A percentile compares a stretch with the other conserved stretches of the same genome.
These are phyloP conservation scores for Egretta garzetta DNA, from an alignment of 2,113 vertebrate species.

Conservation along the genomic window DNA sequence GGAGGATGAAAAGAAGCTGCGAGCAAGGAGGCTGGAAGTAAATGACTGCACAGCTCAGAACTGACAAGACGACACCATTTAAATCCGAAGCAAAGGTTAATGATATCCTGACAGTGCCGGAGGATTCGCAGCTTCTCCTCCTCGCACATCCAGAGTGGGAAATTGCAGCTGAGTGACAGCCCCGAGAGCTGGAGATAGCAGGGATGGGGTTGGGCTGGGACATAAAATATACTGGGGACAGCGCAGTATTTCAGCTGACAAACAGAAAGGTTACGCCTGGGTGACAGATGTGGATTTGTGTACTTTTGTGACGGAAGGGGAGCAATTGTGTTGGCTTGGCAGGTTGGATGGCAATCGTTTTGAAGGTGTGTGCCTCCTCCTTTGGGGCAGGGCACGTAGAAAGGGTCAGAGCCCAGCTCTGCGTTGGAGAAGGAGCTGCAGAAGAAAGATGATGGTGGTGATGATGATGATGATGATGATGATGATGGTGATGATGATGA, in stretches of 20 bases:
- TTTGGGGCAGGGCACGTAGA: rapidly evolving
- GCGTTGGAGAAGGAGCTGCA: neutral
- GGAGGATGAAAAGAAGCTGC: neutral
- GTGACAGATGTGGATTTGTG: neutral
- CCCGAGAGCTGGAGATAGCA: neutral
- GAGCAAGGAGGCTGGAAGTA: neutral
- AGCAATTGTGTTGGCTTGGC: neutral
- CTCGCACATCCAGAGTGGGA: neutral
- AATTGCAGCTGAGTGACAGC: neutral
- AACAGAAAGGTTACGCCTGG: neutral
- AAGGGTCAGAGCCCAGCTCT: neutral
- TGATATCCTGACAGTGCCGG: conserved; percentile 3
- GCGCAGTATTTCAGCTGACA: neutral
- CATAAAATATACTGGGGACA: neutral
- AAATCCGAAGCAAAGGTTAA: conserved; percentile 29
- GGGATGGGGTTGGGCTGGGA: neutral
- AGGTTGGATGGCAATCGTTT: neutral
- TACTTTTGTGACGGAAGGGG: neutral
- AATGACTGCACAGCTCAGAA: neutral
- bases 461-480: rapidly evolving
- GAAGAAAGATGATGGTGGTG: neutral
- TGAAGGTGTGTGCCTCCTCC: neutral
- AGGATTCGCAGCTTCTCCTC: neutral
- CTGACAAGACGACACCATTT: neutral
- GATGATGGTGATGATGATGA: rapidly evolving